A percentile compares a stretch with the other conserved stretches of the same genome.
phyloP scores from a whole-genome alignment of 2,888 invertebrate genomes.

The Melieria crassipennis region DNA sequence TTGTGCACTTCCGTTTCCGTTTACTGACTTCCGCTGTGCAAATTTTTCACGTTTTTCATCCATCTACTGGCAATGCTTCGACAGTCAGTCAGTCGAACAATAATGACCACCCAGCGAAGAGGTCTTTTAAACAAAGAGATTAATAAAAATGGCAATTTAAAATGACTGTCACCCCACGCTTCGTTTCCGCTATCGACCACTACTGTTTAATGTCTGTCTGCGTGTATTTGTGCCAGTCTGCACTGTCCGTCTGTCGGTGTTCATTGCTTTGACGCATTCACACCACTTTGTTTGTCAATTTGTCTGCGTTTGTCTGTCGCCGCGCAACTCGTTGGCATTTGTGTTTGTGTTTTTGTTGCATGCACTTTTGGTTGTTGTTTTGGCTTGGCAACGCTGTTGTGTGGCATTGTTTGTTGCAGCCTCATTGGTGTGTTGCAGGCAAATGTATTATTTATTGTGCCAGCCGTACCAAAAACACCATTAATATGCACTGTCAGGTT shows the following conservation, averaged over 20 bases:
- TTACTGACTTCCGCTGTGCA: too few species aligned
- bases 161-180: too few species aligned
- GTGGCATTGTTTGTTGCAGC: neutral
- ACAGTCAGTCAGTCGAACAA: too few species aligned
- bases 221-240: neutral
- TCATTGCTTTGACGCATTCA: neutral
- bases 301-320: slow-evolving; percentile 21
- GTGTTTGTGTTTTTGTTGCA: neutral
- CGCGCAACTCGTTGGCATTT: neutral
- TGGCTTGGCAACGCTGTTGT: too few species aligned
- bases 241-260: slow-evolving; percentile 5
- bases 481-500: neutral
- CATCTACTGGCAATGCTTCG: too few species aligned
- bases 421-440: neutral
- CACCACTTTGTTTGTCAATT: slow-evolving; percentile 25
- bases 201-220: neutral
- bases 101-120: too few species aligned
- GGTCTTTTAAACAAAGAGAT: too few species aligned
- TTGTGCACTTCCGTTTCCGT: too few species aligned
- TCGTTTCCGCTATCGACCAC: neutral
- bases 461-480: neutral
- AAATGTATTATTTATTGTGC: neutral
- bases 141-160: too few species aligned
- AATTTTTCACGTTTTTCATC: too few species aligned
- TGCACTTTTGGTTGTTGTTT: neutral